Percentiles rank a stretch among this genome's conserved stretches.
Evolutionary conservation across 1,140 invertebrate genomes (phyloP).

Genomic region (Armadillidium nasatum): DNA sequence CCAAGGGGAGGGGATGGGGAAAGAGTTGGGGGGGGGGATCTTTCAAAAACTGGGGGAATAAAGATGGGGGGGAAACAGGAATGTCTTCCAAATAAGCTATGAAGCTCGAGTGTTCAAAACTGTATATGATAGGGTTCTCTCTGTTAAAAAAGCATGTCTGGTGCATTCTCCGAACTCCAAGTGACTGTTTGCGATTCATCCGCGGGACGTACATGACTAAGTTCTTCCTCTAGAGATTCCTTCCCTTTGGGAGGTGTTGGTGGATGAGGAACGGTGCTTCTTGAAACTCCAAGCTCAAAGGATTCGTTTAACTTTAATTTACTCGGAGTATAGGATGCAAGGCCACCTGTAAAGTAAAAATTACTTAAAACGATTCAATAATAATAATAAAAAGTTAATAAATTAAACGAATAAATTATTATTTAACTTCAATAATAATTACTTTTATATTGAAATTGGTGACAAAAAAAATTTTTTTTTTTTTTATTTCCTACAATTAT

Average conservation of each 20-base stretch:
- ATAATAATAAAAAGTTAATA: too few species aligned
- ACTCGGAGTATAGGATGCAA: conserved; percentile 23
- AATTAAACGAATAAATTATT: too few species aligned
- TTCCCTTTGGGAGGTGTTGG: conserved; percentile 21
- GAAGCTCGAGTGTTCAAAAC: too few species aligned
- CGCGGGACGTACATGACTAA: not conserved
- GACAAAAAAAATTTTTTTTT: too few species aligned
- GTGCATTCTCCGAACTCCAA: not conserved
- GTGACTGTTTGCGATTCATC: conserved; percentile 12
- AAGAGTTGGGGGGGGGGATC: too few species aligned
- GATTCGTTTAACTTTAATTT: conserved; percentile 10
- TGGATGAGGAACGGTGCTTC: conserved; percentile 16
- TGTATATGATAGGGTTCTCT: not conserved
- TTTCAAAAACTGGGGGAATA: too few species aligned
- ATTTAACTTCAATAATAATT: too few species aligned
- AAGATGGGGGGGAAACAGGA: not conserved
- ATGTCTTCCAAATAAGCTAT: too few species aligned
- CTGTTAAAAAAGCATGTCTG: conserved; percentile 17
- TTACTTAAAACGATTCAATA: too few species aligned
- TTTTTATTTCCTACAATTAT: too few species aligned
- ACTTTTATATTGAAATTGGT: too few species aligned
- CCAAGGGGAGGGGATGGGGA: too few species aligned
- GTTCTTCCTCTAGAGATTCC: not conserved
- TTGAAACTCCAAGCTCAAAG: conserved; percentile 24
- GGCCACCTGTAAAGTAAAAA: not conserved